Percentiles rank a stretch among this genome's conserved stretches.
Evolutionary conservation across 1,140 invertebrate genomes (phyloP).

Genomic region (Lerema accius): DNA sequence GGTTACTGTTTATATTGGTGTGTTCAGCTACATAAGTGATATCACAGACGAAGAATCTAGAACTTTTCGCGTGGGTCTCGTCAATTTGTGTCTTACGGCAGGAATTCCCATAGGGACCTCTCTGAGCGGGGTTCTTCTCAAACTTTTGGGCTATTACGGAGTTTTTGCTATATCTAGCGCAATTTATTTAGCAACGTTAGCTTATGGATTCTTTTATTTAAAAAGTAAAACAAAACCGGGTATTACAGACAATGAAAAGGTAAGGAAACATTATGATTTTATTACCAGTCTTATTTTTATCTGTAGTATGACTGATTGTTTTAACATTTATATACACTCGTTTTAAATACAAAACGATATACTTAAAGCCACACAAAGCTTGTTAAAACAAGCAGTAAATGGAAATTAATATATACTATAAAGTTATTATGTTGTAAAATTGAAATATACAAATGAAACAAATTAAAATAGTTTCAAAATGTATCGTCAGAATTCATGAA

Average conservation of each 20-base stretch:
- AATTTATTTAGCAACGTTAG: slow-evolving; percentile 66
- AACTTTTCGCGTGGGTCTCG: slow-evolving; percentile 83
- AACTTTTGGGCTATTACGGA: slow-evolving; percentile 76
- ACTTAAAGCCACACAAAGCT: neutral
- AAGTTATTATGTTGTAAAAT: too few species aligned
- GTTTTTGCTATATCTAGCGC: slow-evolving; percentile 65
- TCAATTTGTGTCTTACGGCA: slow-evolving; percentile 81
- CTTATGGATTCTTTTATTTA: slow-evolving; percentile 66
- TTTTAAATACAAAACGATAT: slow-evolving; percentile 4
- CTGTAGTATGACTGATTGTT: neutral
- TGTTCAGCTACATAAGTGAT: slow-evolving; percentile 84
- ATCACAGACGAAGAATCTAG: slow-evolving; percentile 81
- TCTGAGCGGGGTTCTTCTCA: slow-evolving; percentile 74
- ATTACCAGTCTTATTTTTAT: neutral
- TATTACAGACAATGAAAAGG: slow-evolving; percentile 48
- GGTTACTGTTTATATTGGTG: slow-evolving; percentile 82
- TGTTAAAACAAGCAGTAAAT: too few species aligned
- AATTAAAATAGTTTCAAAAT: too few species aligned
- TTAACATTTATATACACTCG: neutral
- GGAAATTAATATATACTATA: too few species aligned
- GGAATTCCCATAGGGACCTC: slow-evolving; percentile 77
- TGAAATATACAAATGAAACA: too few species aligned
- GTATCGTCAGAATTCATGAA: too few species aligned
- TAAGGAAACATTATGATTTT: slow-evolving; percentile 36
- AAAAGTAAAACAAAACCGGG: slow-evolving; percentile 62